Base-by-base conservation (phyloP, 2,888 invertebrate species). In the Helobdella robusta region DNA sequence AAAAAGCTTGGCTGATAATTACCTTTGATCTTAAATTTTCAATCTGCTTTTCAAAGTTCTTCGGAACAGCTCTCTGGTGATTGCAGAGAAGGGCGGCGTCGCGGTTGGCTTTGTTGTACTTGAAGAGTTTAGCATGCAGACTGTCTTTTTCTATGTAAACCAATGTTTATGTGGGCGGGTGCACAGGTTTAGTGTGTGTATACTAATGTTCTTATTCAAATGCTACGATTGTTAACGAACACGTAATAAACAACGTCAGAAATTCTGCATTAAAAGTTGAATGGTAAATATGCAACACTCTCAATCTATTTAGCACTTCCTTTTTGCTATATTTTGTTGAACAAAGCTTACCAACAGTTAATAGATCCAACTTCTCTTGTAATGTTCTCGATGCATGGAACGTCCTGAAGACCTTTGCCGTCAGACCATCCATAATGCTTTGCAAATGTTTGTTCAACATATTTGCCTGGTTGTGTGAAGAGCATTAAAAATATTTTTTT, bases 331-430 rank as follows among this genome's bases (percentile, higher is more conserved):
- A n/a, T n/a, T n/a, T n/a, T n/a, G n/a, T n/a, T n/a, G n/a, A n/a
- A n/a, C n/a, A n/a, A n/a, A n/a, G n/a, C 73, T 70, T 69, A 78
- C 81, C 72, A 80, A 91, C 88, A 15, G 97, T 98, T n/a, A 97
- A 83, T 77, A 89, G 84, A 75, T 92, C 87, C 69, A 99, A 83
- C 81, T 99, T 97, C 74, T 89, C 89, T 82, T 98, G 97, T 71
- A 98, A 82, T 54, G 98, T 99, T 78, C 88, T 89, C n/a, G 97
- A 98, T 65, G 98, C 98, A 80, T 99, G 99, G 82, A 92, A 98
- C 59, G 98, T 98, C 87, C 98, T 92, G 86, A 98, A 99, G 70
- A 98, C 97, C 83, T 98, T 98, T 50, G 98, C 98, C 66, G 98
- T 97, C 71, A 98, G 84, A 64, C 95, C 89, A 64, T 89, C 89